These are phyloP conservation scores for Progne subis DNA, from an alignment of 2,113 vertebrate genomes.

Conservation along the genomic window DNA sequence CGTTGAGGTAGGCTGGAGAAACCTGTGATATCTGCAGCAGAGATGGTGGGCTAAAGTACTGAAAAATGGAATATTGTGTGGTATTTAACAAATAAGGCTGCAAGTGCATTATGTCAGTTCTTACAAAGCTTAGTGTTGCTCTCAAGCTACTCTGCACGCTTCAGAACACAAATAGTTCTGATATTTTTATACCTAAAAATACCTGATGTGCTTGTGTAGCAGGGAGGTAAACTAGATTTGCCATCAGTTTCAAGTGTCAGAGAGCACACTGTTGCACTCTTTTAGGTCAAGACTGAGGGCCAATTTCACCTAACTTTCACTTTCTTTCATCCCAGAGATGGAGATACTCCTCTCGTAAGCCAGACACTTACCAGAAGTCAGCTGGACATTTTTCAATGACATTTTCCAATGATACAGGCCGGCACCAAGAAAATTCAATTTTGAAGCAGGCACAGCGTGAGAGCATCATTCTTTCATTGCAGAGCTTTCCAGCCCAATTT, in stretches of 20 bases:
- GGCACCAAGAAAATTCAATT: not conserved
- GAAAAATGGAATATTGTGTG: not conserved
- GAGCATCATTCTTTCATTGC: not conserved
- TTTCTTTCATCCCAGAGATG: not conserved
- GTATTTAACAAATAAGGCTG: not conserved
- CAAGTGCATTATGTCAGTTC: fast-evolving
- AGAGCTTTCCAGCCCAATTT: not conserved
- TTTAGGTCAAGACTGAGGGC: not conserved
- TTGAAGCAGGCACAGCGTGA: not conserved
- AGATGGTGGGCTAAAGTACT: not conserved
- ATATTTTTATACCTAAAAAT: not conserved
- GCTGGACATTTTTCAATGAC: not conserved
- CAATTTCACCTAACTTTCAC: not conserved
- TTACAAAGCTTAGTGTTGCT: not conserved
- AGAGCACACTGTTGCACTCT: not conserved
- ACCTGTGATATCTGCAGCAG: not conserved
- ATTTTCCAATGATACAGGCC: not conserved
- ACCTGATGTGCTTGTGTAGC: not conserved
- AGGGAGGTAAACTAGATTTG: not conserved
- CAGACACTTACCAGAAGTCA: not conserved
- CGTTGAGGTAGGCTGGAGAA: not conserved
- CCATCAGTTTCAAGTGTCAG: not conserved
- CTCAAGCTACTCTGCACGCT: not conserved
- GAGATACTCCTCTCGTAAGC: not conserved
- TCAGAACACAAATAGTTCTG: not conserved